These are phyloP conservation scores for Baccha elongata DNA, from an alignment of 2,888 invertebrate genomes.

Conservation along the genomic window DNA sequence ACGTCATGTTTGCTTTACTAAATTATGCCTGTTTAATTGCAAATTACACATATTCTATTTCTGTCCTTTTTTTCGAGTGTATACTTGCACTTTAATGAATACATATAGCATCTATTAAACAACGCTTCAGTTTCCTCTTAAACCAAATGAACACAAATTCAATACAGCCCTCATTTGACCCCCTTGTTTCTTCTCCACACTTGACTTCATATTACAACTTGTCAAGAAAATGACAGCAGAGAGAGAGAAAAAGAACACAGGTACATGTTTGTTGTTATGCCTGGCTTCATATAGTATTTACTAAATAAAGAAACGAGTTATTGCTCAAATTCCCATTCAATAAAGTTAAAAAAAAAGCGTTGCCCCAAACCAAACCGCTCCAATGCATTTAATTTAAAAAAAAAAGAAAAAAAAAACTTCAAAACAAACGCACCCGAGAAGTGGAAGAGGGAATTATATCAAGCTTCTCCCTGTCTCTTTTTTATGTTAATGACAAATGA, in stretches of 20 bases:
- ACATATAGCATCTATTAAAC: constrained; percentile 35
- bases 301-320: constrained; percentile 16
- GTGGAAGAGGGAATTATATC: neutral
- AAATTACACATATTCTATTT: constrained; percentile 67
- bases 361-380: constrained; percentile 2
- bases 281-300: constrained; percentile 44
- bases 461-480: constrained; percentile 12
- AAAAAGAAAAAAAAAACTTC: too few relatives aligned
- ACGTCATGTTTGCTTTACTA: constrained; percentile 30
- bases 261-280: constrained; percentile 63
- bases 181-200: constrained; percentile 43
- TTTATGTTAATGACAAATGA: constrained; percentile 24
- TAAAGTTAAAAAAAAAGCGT: constrained; percentile 45
- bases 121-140: constrained; percentile 50
- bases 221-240: constrained; percentile 64
- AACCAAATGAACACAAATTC: constrained; percentile 47
- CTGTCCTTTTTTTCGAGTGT: constrained; percentile 59
- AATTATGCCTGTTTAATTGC: constrained; percentile 21
- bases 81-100: constrained; percentile 59
- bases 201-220: constrained; percentile 63
- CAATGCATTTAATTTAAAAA: constrained; percentile 40
- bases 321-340: constrained; percentile 53
- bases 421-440: constrained; percentile 26
- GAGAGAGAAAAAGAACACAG: constrained; percentile 39
- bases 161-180: constrained; percentile 19